Conservation (phyloP, 2,113 vertebrate genomes). For the Hippopotamus amphibius region DNA sequence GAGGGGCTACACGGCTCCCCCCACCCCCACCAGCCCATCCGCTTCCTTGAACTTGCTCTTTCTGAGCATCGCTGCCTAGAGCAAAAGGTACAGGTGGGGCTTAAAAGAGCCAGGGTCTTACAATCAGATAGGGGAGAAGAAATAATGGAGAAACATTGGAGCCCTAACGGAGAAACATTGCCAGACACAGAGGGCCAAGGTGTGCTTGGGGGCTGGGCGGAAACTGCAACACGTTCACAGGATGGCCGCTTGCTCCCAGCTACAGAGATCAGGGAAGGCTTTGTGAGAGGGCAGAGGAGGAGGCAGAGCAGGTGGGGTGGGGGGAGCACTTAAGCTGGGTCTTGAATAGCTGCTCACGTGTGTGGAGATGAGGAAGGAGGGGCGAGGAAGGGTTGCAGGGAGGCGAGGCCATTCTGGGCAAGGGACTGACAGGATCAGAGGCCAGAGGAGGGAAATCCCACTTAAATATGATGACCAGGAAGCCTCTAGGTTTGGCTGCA, state of each 20-base stretch:
- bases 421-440: neutral
- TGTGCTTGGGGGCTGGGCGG: fast-evolving
- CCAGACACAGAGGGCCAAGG: neutral
- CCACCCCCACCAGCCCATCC: too few species aligned
- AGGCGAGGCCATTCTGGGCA: neutral
- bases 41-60: neutral
- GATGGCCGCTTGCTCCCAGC: neutral
- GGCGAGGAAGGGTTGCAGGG: neutral
- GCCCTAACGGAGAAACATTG: too few species aligned
- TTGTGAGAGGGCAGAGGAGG: neutral
- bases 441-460: neutral
- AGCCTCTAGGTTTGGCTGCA: neutral
- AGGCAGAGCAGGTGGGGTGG: neutral
- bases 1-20: fast-evolving
- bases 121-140: neutral
- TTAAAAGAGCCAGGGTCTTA: neutral
- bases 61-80: neutral
- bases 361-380: neutral
- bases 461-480: neutral
- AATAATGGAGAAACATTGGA: too few species aligned
- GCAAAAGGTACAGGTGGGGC: neutral
- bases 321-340: neutral
- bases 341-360: neutral
- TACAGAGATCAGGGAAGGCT: neutral
- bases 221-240: neutral